phyloP scores from a whole-genome alignment of 2,797 vertebrate species.

The Poecile montanus region DNA sequence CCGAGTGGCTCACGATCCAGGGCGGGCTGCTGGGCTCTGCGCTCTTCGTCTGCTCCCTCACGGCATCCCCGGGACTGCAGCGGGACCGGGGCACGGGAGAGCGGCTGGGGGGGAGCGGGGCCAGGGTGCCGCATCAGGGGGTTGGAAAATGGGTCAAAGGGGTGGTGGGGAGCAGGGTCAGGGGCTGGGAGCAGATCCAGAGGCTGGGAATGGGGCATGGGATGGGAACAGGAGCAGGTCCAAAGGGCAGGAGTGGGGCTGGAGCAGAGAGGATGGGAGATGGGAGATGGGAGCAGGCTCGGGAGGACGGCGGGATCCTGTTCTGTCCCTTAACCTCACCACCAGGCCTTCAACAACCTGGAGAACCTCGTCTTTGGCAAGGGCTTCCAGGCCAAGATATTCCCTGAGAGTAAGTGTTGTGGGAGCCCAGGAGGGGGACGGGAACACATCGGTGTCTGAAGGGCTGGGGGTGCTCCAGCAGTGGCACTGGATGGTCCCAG shows the following conservation, averaged over 20 bases:
- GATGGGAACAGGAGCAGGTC: too few species aligned
- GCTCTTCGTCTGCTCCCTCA: slow-evolving; percentile 94
- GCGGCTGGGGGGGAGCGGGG: too few species aligned
- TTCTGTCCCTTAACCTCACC: slow-evolving; percentile 74
- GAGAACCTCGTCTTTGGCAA: slow-evolving; percentile 95
- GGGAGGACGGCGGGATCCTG: background rate
- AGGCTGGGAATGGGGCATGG: background rate
- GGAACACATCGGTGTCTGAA: rapidly evolving
- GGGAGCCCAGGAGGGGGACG: rapidly evolving
- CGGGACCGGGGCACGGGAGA: background rate
- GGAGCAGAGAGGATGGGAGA: background rate
- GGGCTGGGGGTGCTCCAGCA: background rate
- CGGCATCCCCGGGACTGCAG: slow-evolving; percentile 76
- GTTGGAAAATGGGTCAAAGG: background rate
- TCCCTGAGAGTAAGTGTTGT: slow-evolving; percentile 91
- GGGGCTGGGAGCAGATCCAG: background rate
- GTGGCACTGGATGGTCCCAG: background rate
- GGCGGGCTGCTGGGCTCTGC: slow-evolving; percentile 92
- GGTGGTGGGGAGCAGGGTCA: too few species aligned
- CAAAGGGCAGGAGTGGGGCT: background rate
- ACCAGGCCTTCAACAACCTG: slow-evolving; percentile 95
- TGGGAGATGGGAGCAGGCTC: background rate
- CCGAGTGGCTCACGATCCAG: slow-evolving; percentile 95
- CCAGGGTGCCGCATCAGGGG: background rate
- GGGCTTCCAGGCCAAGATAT: slow-evolving; percentile 97